Evolutionary conservation across 2,797 vertebrate species (phyloP).

Genomic region (Sparidentex hasta): DNA sequence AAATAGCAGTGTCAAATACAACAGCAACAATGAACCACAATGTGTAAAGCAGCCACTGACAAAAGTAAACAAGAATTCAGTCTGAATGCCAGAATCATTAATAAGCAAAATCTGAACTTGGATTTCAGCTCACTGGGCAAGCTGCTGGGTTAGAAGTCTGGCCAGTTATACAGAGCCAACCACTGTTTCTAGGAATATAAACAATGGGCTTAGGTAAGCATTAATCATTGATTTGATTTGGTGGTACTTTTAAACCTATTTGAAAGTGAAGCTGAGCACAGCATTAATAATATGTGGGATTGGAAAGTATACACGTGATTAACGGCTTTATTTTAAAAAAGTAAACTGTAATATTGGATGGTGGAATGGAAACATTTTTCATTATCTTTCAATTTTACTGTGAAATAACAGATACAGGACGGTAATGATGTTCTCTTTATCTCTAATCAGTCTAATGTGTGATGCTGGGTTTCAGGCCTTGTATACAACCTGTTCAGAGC

Average conservation of each 20-base stretch:
- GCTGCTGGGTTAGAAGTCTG: constrained; percentile 23
- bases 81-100: constrained; percentile 23
- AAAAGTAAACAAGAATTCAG: constrained; percentile 25
- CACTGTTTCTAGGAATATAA: constrained; percentile 11
- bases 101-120: constrained; percentile 27
- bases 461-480: constrained; percentile 28
- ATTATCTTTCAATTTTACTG: constrained; percentile 57
- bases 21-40: constrained; percentile 3
- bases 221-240: constrained; percentile 27
- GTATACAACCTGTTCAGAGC: constrained; percentile 26
- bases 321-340: constrained; percentile 19
- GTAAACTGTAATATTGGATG: constrained; percentile 19
- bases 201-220: constrained; percentile 24
- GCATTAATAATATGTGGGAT: neutral
- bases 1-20: constrained; percentile 17
- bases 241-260: constrained; percentile 14
- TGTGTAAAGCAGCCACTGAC: constrained; percentile 11
- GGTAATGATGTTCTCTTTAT: constrained; percentile 34
- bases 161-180: constrained; percentile 25
- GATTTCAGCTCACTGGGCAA: constrained; percentile 33
- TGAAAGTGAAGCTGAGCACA: constrained; percentile 30
- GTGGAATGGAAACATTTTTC: constrained; percentile 33
- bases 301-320: constrained; percentile 4
- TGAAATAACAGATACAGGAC: constrained; percentile 38
- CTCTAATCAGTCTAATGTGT: constrained; percentile 37